Conservation (phyloP, 2,797 vertebrate genomes). For the Cygnus olor region DNA sequence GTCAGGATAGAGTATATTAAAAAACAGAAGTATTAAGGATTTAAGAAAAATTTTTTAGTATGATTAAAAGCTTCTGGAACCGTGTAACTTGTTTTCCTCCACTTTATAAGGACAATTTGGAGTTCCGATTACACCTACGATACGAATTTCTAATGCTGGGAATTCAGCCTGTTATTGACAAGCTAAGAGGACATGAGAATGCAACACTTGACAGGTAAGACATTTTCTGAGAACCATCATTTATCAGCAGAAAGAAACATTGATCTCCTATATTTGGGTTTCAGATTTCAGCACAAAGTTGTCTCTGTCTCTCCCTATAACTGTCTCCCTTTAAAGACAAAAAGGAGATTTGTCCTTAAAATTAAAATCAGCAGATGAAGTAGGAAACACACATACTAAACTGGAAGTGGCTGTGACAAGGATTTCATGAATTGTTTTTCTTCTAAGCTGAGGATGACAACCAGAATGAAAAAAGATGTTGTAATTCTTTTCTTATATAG, state of each 20-base stretch:
- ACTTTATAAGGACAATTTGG: conserved; percentile 89
- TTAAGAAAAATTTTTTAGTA: not conserved
- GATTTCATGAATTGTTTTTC: not conserved
- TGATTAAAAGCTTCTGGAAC: not conserved
- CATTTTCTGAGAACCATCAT: not conserved
- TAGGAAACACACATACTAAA: not conserved
- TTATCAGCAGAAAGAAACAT: not conserved
- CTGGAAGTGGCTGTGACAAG: not conserved
- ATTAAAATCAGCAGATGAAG: not conserved
- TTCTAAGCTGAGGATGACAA: not conserved
- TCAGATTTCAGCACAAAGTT: not conserved
- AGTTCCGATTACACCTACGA: conserved; percentile 95
- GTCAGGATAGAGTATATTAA: not conserved
- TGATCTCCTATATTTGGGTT: not conserved
- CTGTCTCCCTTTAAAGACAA: not conserved
- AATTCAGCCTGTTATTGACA: conserved; percentile 96
- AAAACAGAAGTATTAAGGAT: not conserved
- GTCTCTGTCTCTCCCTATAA: not conserved
- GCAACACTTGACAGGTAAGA: conserved; percentile 92
- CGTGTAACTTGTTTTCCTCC: not conserved
- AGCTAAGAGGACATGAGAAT: conserved; percentile 94
- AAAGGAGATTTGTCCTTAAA: not conserved
- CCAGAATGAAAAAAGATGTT: not conserved
- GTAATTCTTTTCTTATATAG: not conserved
- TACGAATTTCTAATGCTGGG: conserved; percentile 98